phyloP scores from a whole-genome alignment of 2,113 vertebrate genomes.

The Pituophis catenifer region DNA sequence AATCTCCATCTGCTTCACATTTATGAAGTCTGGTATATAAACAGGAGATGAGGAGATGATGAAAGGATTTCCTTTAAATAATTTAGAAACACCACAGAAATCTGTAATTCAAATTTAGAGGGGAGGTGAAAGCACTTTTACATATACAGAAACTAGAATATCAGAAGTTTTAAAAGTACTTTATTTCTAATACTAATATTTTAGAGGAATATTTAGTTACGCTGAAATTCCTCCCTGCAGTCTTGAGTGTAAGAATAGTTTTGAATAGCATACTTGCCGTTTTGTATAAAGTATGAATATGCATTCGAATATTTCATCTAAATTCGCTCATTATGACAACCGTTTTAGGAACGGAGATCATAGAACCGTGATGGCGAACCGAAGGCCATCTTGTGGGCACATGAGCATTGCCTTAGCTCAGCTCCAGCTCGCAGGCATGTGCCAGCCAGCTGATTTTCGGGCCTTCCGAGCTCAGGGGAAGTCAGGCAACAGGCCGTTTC shows the following conservation, averaged over 20 bases:
- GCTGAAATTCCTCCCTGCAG: neutral
- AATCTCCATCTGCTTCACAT: neutral
- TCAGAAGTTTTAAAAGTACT: neutral
- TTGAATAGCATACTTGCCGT: neutral
- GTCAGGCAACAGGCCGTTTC: too few species aligned
- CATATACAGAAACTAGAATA: neutral
- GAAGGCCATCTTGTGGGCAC: too few species aligned
- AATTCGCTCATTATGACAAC: neutral
- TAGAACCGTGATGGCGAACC: neutral
- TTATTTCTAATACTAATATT: neutral
- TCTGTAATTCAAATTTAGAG: neutral
- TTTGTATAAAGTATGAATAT: neutral
- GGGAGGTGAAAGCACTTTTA: neutral
- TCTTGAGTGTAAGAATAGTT: neutral
- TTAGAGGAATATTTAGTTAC: neutral
- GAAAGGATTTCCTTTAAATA: neutral
- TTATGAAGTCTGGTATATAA: neutral
- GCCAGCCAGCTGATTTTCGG: too few species aligned
- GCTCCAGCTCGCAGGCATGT: too few species aligned
- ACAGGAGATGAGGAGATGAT: neutral
- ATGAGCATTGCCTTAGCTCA: too few species aligned
- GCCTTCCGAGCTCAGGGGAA: too few species aligned
- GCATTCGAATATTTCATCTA: neutral
- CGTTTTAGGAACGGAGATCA: neutral
- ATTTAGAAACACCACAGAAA: neutral